These are phyloP conservation scores for Thecophora atra DNA, from an alignment of 2,888 invertebrate genomes.

Conservation along the genomic window DNA sequence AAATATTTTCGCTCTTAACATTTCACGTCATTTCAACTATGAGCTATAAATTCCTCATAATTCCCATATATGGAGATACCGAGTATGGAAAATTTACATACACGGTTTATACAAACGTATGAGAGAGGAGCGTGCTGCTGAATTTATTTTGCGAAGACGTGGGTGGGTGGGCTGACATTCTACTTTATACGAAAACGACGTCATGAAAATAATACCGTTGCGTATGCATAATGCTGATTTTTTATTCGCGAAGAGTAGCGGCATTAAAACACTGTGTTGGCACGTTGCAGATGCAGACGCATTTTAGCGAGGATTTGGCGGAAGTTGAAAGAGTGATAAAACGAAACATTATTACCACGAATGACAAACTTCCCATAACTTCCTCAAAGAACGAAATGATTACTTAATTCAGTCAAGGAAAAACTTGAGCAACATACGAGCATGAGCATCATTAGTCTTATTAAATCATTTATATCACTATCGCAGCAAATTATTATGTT, in stretches of 20 bases:
- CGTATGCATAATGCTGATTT: constrained; percentile 22
- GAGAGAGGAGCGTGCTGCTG: constrained; percentile 27
- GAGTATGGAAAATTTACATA: too few relatives aligned
- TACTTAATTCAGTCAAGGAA: not conserved
- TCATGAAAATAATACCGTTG: not conserved
- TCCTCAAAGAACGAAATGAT: not conserved
- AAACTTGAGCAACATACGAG: not conserved
- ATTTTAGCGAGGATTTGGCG: not conserved
- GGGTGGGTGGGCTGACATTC: constrained; percentile 1
- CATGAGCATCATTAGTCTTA: too few relatives aligned
- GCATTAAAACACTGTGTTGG: constrained; percentile 19
- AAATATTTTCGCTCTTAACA: not conserved
- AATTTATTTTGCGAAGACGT: constrained; percentile 28
- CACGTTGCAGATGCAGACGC: not conserved
- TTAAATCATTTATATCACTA: too few relatives aligned
- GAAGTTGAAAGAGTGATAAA: not conserved
- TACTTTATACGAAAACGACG: not conserved
- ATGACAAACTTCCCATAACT: not conserved
- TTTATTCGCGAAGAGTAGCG: not conserved
- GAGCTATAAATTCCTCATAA: not conserved
- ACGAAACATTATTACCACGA: not conserved
- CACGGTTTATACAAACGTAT: not conserved
- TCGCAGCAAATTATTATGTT: too few relatives aligned
- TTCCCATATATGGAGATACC: too few relatives aligned
- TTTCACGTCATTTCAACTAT: not conserved